Percentiles rank a stretch among this genome's conserved stretches.
Conservation (phyloP, 1,140 invertebrate genomes). For the Gonatopus flavifemur region DNA sequence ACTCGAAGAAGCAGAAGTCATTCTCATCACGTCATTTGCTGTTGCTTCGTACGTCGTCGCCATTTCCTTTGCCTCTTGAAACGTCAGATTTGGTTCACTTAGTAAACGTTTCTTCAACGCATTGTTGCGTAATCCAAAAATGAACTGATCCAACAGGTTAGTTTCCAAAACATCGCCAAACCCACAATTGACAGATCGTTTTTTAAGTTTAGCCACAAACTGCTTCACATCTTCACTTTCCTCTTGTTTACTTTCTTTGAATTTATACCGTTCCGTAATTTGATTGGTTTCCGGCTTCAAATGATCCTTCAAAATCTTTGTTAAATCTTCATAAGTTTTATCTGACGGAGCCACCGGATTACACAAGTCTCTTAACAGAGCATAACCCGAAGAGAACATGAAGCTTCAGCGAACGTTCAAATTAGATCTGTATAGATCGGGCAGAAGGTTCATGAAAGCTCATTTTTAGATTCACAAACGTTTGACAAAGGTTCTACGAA, state of each 20-base stretch:
- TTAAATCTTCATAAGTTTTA: no score
- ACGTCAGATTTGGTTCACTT: neutral
- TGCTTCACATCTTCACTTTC: neutral
- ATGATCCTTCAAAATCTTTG: no score
- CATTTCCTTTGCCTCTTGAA: neutral
- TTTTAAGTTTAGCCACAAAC: constrained; percentile 6
- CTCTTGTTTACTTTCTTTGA: constrained; percentile 7
- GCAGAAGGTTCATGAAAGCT: no score
- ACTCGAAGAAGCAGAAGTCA: no score
- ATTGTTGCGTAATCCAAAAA: constrained; percentile 1
- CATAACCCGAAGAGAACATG: no score
- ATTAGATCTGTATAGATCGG: no score
- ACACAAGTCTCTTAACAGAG: no score
- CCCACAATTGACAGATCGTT: neutral
- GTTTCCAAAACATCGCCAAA: neutral
- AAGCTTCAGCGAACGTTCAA: no score
- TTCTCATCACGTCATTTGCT: neutral
- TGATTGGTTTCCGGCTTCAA: neutral
- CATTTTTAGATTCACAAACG: no score
- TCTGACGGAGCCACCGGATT: no score
- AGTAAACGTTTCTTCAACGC: constrained; percentile 3
- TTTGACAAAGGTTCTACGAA: no score
- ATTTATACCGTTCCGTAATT: constrained; percentile 8
- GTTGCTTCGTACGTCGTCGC: constrained; percentile 3
- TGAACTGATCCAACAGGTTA: constrained; percentile 24